These are phyloP conservation scores for Cephus sareptanus DNA, from an alignment of 2,888 invertebrate species.

Conservation along the genomic window DNA sequence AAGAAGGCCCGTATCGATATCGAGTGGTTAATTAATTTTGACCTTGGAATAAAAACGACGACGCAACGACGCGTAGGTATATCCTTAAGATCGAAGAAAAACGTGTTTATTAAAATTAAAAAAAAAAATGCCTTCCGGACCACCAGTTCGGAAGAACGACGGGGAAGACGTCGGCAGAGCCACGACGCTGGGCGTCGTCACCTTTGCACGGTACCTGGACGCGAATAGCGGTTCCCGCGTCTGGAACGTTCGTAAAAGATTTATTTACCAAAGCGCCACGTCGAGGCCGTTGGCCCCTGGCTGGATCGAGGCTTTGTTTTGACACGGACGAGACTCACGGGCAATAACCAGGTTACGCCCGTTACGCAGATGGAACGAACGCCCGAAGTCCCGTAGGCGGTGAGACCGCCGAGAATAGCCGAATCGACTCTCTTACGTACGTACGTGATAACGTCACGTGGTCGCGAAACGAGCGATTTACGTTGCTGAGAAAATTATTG, in stretches of 20 bases:
- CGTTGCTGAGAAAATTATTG: neutral
- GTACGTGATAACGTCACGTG: neutral
- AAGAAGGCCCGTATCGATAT: neutral
- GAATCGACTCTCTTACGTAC: no score
- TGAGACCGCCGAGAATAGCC: neutral
- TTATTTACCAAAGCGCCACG: conserved; percentile 35
- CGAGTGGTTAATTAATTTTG: no score
- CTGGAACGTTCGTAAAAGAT: conserved; percentile 36
- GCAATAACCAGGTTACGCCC: neutral
- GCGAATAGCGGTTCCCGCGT: conserved; percentile 41
- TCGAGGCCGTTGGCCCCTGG: conserved; percentile 34
- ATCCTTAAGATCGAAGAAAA: no score
- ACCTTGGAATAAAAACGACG: neutral
- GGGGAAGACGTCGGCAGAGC: neutral
- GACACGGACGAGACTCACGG: neutral
- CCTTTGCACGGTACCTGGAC: conserved; percentile 1
- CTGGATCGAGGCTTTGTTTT: neutral
- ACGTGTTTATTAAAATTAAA: no score
- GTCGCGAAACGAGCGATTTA: neutral
- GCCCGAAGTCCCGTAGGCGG: neutral
- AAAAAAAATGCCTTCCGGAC: no score
- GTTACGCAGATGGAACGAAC: neutral
- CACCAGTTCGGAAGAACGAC: neutral
- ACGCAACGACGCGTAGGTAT: neutral
- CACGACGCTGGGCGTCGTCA: neutral